These are phyloP conservation scores for Peromyscus nudipes DNA, from an alignment of 2,797 vertebrate genomes.

Conservation along the genomic window DNA sequence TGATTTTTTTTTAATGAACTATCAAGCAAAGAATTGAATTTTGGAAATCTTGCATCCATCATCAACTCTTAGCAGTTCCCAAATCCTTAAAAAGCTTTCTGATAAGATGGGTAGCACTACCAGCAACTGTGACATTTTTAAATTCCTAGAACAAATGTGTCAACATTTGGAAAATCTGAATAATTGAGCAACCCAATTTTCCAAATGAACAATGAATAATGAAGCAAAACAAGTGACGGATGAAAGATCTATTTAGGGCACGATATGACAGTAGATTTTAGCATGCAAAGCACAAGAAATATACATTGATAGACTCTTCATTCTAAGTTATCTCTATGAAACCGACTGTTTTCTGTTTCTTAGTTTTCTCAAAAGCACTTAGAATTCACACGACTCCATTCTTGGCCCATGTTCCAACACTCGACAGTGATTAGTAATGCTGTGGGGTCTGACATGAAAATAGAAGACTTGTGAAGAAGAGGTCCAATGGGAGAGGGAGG, in stretches of 20 bases:
- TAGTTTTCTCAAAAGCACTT: not conserved
- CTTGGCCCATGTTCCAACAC: not conserved
- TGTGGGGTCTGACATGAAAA: not conserved
- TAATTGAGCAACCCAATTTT: not conserved
- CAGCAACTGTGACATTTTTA: not conserved
- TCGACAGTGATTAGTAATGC: not conserved
- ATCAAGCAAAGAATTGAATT: slow-evolving; percentile 23
- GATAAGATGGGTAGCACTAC: not conserved
- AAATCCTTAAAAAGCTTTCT: not conserved
- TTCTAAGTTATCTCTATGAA: not conserved
- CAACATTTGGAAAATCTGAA: not conserved
- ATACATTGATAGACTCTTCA: not conserved
- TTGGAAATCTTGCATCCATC: not conserved
- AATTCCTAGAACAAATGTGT: not conserved
- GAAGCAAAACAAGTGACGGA: not conserved
- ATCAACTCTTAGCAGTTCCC: not conserved
- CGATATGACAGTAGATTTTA: not conserved
- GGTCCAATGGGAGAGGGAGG: not conserved
- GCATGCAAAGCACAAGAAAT: not conserved
- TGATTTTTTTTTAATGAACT: not conserved
- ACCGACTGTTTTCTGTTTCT: not conserved
- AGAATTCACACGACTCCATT: not conserved
- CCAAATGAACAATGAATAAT: not conserved
- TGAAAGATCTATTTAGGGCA: not conserved
- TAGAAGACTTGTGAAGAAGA: not conserved